Conservation (phyloP, 2,797 vertebrate genomes). For the Sebastes hubbsi region DNA sequence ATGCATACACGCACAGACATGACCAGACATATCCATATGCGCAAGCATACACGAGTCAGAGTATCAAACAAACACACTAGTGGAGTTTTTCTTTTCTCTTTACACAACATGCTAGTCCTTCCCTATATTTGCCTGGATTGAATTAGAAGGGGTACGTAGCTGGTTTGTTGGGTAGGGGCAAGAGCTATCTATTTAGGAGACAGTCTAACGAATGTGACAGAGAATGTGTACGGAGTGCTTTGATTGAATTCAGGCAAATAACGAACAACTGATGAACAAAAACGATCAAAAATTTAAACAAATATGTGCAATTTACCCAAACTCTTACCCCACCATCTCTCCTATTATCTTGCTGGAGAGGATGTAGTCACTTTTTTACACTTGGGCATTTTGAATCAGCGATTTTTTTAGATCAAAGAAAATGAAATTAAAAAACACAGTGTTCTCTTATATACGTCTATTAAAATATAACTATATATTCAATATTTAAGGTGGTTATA, state of each 20-base stretch:
- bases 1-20: conserved; percentile 54
- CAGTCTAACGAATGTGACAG: conserved; percentile 87
- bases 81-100: conserved; percentile 85
- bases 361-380: conserved; percentile 88
- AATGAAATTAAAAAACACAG: conserved; percentile 86
- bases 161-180: conserved; percentile 72
- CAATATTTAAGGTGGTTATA: conserved; percentile 90
- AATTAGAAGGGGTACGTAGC: conserved; percentile 82
- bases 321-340: conserved; percentile 82
- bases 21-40: conserved; percentile 64
- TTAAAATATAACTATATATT: conserved; percentile 89
- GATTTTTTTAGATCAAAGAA: conserved; percentile 87
- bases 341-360: conserved; percentile 80
- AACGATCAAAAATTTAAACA: conserved; percentile 72
- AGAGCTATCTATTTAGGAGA: conserved; percentile 81
- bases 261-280: conserved; percentile 81
- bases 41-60: conserved; percentile 78
- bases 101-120: conserved; percentile 86
- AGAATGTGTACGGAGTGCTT: conserved; percentile 86
- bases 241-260: conserved; percentile 89
- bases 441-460: conserved; percentile 89
- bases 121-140: conserved; percentile 87
- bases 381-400: conserved; percentile 89
- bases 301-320: conserved; percentile 87
- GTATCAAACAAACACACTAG: conserved; percentile 81